Percentiles rank a stretch among this genome's conserved stretches.
Conservation (phyloP, 2,888 invertebrate genomes). For the Dryobota labecula region DNA sequence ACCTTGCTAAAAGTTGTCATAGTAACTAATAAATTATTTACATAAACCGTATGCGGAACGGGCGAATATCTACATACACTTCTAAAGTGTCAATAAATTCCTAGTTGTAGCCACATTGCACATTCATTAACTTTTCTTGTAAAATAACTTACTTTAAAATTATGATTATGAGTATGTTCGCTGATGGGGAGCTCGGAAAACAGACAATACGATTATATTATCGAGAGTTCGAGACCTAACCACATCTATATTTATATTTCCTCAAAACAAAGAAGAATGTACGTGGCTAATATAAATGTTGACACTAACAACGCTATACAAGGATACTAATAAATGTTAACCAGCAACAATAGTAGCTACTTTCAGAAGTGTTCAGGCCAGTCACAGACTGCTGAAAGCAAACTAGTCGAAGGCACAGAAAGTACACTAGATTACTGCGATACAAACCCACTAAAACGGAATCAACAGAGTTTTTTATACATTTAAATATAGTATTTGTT, state of each 20-base stretch:
- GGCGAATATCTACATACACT: constrained; percentile 84
- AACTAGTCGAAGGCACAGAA: constrained; percentile 86
- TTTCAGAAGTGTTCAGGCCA: constrained; percentile 68
- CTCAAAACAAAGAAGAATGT: constrained; percentile 63
- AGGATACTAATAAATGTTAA: constrained; percentile 64
- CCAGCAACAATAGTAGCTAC: constrained; percentile 73
- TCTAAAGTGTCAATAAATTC: constrained; percentile 79
- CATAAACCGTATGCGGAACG: constrained; percentile 79
- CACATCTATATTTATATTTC: constrained; percentile 65
- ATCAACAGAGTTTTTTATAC: constrained; percentile 60
- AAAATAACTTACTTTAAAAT: constrained; percentile 74
- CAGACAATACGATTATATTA: constrained; percentile 58
- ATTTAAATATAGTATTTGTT: constrained; percentile 68
- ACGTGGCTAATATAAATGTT: constrained; percentile 62
- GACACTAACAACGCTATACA: constrained; percentile 61
- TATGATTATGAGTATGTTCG: constrained; percentile 80
- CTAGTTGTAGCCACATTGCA: constrained; percentile 84
- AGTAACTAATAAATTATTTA: constrained; percentile 79
- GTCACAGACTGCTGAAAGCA: constrained; percentile 80
- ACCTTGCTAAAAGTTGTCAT: constrained; percentile 75
- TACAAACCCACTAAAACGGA: constrained; percentile 79
- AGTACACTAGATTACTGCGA: constrained; percentile 80
- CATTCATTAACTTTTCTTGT: constrained; percentile 76
- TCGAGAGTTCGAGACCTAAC: constrained; percentile 59
- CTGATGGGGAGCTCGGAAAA: constrained; percentile 62